Base-by-base conservation (phyloP, 2,113 vertebrate genomes). In the Chionodraco myersi region DNA sequence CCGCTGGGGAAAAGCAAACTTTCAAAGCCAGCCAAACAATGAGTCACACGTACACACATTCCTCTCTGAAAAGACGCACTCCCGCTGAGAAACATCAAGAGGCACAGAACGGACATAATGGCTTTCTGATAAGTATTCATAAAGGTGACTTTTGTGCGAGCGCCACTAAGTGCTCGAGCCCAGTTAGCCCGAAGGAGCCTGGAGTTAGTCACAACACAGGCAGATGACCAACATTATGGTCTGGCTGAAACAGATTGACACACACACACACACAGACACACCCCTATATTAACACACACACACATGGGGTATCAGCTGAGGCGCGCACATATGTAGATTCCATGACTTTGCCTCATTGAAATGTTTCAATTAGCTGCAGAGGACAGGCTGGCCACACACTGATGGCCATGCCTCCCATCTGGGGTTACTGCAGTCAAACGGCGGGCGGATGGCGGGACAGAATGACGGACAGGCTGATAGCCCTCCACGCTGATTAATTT, bases 101-200 rank as follows among this genome's bases (percentile, higher is more conserved):
- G 77, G 67, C 77, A 34, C 66, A 62, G 75, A 88, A 82, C 7
- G 59, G 84, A 88, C 87, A 88, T 88, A 89, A 91, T 88, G 85
- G 83, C 79, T 91, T 84, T 87, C 73, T 87, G 84, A 90, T 92
- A 91, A 90, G 91, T 91, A 90, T 86, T 92, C 83, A 91, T 82
- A 90, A 91, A 91, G 89, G 90, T 91, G 87, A 90, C 88, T 90
- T 90, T 80, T 79, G 76, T 70, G 68, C 26, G 68, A 82, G 73
- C 8, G 64, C 53, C 71, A 41, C 87, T 86, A 81, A 85, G 88
- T 85, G 85, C 69, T 84, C 15, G 2, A 57, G 66, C 77, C 77
- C 82, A 82, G 86, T 21, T 21, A 21, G 21, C 21, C 1, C 21
- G 21, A 90, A 73, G 30, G 64, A 77, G 71, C 77, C 72, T 18